Base-by-base conservation (phyloP, 2,888 invertebrate genomes). In the Dyspetes luteomarginatus region DNA sequence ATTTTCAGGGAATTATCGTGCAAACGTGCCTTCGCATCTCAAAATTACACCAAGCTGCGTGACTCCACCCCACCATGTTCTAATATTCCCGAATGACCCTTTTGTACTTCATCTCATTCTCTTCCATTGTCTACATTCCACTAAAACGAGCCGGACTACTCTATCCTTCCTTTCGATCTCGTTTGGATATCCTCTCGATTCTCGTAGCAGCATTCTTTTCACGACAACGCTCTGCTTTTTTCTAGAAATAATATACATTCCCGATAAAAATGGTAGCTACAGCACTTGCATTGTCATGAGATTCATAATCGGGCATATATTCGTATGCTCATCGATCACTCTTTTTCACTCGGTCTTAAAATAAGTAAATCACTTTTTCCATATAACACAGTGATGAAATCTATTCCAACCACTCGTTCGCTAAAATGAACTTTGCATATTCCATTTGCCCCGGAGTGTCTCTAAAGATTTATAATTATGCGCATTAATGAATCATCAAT, bases 1-100 rank as follows among this genome's bases (percentile, higher is more conserved):
- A 90, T 90, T 90, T 88, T 86, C 86, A 74, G 75, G 84, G 84
- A 90, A 88, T 89, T 90, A 90, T 90, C 84, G 88, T 71, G 78
- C 52, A 84, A 83, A 88, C 89, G 89, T 90, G 89, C 83, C 64
- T 58, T 68, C 81, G 80, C 84, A 83, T 83, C 79, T 78, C 80
- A 87, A 87, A 85, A 79, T 64, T 64, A 5, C 17, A 24, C 9
- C 26, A 2, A 15, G 0, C 26, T 2, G 5, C 4, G 5, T 28
- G 19, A 19, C n/a, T 17, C 43, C 41, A 24, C 26, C 3, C 17
- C 15, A 48, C 1, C 22, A 2, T 41, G 22, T 41, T 17, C 36
- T 41, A 68, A 52, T 41, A 55, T 36, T 41, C 15, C 3, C 4
- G 15, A 52, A 52, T 15, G 9, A 55, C 12, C 65, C 19, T 15